These are phyloP conservation scores for Chaetoderma sp. DNA, from an alignment of 2,888 invertebrate genomes.

Conservation along the genomic window DNA sequence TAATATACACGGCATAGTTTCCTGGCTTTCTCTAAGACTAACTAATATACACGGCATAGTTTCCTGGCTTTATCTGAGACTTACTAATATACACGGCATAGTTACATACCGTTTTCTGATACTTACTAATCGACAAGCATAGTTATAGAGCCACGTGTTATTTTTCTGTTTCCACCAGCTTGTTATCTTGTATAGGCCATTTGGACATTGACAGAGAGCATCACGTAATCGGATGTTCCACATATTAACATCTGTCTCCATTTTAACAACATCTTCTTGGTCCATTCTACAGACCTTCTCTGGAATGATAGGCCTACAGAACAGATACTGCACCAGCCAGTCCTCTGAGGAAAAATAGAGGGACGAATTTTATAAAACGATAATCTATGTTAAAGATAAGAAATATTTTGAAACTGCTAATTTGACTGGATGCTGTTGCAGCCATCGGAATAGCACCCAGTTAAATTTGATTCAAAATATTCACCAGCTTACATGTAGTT, in stretches of 20 bases:
- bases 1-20: no score
- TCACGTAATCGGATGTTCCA: slow-evolving; percentile 3
- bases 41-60: no score
- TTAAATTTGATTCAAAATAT: no score
- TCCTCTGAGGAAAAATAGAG: not conserved
- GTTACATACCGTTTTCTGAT: no score
- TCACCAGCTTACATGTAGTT: no score
- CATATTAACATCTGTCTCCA: slow-evolving; percentile 1
- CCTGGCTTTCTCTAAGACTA: no score
- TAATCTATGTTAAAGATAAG: no score
- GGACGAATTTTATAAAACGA: not conserved
- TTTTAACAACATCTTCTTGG: not conserved
- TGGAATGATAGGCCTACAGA: not conserved
- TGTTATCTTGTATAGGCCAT: not conserved
- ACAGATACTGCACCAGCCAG: slow-evolving; percentile 6
- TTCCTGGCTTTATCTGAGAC: no score
- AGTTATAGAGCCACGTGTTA: not conserved
- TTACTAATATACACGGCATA: no score
- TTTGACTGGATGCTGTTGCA: no score
- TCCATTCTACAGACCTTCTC: not conserved
- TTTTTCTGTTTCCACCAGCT: not conserved
- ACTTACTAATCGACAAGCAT: not conserved
- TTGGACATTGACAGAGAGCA: not conserved
- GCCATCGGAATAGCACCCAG: no score
- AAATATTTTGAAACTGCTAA: no score